Evolutionary conservation across 2,888 invertebrate genomes (phyloP).

Genomic region (Habrosyne pyritoides): DNA sequence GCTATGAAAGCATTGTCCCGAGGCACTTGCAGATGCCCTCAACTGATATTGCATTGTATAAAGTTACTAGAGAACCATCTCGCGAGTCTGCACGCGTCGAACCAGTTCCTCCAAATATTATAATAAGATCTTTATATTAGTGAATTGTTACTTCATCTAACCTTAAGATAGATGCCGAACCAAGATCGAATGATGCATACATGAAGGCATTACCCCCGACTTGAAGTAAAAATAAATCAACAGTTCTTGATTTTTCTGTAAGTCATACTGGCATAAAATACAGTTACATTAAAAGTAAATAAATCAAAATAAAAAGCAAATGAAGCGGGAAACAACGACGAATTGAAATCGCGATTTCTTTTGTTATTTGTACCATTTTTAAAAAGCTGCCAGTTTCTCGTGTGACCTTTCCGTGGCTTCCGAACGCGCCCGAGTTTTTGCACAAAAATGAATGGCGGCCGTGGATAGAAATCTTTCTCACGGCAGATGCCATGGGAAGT

Average conservation of each 20-base stretch:
- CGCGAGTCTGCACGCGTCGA: not conserved
- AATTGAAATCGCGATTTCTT: conserved; percentile 25
- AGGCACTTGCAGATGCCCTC: conserved; percentile 10
- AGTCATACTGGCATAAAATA: not conserved
- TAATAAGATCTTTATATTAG: not conserved
- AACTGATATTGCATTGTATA: conserved; percentile 15
- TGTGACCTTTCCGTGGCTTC: conserved; percentile 72
- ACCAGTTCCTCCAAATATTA: not conserved
- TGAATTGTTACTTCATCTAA: not conserved
- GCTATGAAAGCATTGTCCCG: conserved; percentile 26
- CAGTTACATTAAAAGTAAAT: not conserved
- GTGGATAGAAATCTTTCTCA: conserved; percentile 79
- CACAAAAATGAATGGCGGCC: conserved; percentile 68
- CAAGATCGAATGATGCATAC: too few species aligned
- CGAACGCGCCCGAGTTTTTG: conserved; percentile 65
- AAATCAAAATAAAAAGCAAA: not conserved
- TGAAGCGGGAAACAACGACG: not conserved
- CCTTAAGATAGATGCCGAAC: too few species aligned
- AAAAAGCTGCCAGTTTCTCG: conserved; percentile 60
- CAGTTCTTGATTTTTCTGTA: too few species aligned
- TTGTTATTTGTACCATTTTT: conserved; percentile 33
- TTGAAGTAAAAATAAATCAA: too few species aligned
- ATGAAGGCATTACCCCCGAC: too few species aligned
- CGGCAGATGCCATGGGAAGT: conserved; percentile 70
- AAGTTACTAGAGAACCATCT: not conserved